Evolutionary conservation across 2,888 invertebrate species (phyloP).

Genomic region (Drosophila sordidula): DNA sequence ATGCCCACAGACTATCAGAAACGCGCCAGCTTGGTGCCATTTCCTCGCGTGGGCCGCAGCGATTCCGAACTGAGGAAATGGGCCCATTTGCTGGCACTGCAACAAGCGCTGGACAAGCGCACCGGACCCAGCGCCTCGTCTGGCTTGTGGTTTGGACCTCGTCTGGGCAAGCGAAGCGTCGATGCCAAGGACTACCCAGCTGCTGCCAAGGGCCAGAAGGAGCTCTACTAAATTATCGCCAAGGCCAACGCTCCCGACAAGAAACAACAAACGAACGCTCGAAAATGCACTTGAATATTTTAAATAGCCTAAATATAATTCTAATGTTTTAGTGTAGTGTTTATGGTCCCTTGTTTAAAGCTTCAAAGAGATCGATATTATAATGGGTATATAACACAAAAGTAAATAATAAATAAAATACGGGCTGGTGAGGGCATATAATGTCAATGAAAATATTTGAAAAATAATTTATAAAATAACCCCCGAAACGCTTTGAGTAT

Average conservation of each 20-base stretch:
- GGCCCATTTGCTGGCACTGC: conserved; percentile 82
- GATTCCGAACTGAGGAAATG: conserved; percentile 83
- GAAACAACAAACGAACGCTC: conserved; percentile 14
- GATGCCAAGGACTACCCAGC: conserved; percentile 56
- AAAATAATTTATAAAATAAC: not conserved
- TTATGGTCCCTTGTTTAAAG: conserved; percentile 20
- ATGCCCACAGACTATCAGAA: conserved; percentile 78
- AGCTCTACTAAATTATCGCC: conserved; percentile 48
- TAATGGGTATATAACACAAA: conserved; percentile 46
- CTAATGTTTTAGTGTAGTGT: conserved; percentile 12
- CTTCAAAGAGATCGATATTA: conserved; percentile 68
- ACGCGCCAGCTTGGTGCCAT: conserved; percentile 85
- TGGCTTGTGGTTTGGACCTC: conserved; percentile 90
- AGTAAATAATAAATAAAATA: conserved; percentile 22
- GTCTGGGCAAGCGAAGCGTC: conserved; percentile 86
- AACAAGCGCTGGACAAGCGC: conserved; percentile 83
- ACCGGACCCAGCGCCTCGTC: conserved; percentile 84
- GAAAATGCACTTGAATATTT: conserved; percentile 28
- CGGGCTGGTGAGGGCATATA: conserved; percentile 83
- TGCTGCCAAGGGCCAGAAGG: conserved; percentile 59
- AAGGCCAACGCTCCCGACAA: conserved; percentile 1
- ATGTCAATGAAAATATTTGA: conserved; percentile 59
- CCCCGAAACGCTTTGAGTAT: conserved; percentile 31
- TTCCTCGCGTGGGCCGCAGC: conserved; percentile 85
- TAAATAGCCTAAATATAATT: conserved; percentile 22